Evolutionary conservation across 1,140 invertebrate genomes (phyloP), one percentile per base, ranked within the genome.

Genomic region (Nephila pilipes): DNA sequence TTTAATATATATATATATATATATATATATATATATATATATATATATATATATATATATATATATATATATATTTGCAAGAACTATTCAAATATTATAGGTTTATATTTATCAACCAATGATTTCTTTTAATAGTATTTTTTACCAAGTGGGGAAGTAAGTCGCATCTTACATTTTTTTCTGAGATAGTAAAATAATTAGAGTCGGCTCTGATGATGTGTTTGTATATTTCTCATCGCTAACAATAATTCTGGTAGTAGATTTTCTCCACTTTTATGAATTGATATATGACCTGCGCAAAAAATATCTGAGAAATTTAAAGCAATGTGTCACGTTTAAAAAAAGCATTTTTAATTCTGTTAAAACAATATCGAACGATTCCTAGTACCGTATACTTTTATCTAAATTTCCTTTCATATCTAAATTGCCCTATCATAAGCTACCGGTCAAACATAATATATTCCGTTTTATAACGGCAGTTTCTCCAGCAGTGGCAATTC

Each of bases 341-440:
- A 2, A 58, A 5, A 60, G 8, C 4, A 29, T 25, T 16, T 32
- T 60, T 12, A 36, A 55, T 93, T 87, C 83, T 32, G 57, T 87
- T 69, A 75, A 93, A 87, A 36, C 54, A 22, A 32, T 87, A 18
- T 16, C 54, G 14, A 20, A 20, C 14, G n/a, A 80, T 79, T 54
- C 5, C 57, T 0, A 6, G 18, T 80, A 57, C 46, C 94, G 18
- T 88, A 87, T 22, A 87, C 79, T 65, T 94, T 92, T 29, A 83
- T 60, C 29, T 94, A 94, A 60, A 54, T 57, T 55, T 95, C 81
- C 92, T 29, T 83, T 12, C 3, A 88, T 88, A 94, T 94, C 18
- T 87, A 89, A 46, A 79, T 94, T 25, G 90, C 93, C 79, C 83
- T 94, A 85, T 94, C 94, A 10, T 85, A 75, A 4, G 94, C 94